These are phyloP conservation scores for Enteromius treurensis DNA, from an alignment of 2,797 vertebrate species.

Conservation along the genomic window DNA sequence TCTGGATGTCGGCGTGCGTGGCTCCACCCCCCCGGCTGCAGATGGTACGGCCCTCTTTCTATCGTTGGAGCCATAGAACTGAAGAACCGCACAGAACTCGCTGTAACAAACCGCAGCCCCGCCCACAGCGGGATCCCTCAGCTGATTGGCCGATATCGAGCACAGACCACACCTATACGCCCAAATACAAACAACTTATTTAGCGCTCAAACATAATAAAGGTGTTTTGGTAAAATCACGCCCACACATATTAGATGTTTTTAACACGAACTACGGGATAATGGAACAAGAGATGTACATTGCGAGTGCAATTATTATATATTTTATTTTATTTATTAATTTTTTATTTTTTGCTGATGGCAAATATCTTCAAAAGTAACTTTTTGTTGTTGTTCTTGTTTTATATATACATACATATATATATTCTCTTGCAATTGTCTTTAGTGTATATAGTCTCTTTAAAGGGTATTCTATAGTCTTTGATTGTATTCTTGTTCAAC, in stretches of 20 bases:
- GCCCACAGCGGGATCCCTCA: conserved; percentile 49
- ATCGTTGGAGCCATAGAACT: conserved; percentile 74
- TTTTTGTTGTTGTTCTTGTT: too few relatives aligned
- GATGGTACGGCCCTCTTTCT: conserved; percentile 79
- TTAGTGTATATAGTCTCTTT: too few relatives aligned
- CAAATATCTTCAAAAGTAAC: too few relatives aligned
- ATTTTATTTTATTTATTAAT: too few relatives aligned
- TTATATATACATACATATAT: not conserved
- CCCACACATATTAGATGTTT: not conserved
- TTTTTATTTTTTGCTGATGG: not conserved
- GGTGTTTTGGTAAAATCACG: not conserved
- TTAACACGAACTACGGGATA: not conserved
- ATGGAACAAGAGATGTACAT: too few relatives aligned
- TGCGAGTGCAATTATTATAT: too few relatives aligned
- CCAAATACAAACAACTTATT: not conserved
- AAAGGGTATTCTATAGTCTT: too few relatives aligned
- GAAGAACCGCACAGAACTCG: conserved; percentile 46
- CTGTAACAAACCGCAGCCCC: conserved; percentile 51
- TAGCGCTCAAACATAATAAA: not conserved
- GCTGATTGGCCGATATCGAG: conserved; percentile 59
- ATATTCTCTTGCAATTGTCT: not conserved
- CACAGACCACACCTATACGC: conserved; percentile 46
- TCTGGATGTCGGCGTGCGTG: conserved; percentile 21
- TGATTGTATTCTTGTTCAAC: not conserved
- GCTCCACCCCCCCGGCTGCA: conserved; percentile 64